These are phyloP conservation scores for Phortica okadai DNA, from an alignment of 2,888 invertebrate genomes.

Conservation along the genomic window DNA sequence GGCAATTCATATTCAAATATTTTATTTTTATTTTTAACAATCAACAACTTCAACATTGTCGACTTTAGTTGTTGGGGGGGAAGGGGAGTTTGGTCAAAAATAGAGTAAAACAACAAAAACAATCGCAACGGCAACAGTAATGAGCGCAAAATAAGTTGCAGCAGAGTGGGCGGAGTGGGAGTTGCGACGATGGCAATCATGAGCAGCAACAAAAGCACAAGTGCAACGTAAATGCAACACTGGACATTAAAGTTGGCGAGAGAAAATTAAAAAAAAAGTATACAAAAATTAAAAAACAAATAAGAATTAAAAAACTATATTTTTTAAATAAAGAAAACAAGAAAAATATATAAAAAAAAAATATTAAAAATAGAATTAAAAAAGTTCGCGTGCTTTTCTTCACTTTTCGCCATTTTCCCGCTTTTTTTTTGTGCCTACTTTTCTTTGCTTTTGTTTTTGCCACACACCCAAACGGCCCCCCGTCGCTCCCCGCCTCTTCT, in stretches of 20 bases:
- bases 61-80: conserved; percentile 1
- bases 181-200: not conserved
- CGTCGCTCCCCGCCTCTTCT: not conserved
- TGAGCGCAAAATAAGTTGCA: not conserved
- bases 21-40: not conserved
- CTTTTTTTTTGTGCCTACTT: not conserved
- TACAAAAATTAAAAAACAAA: too few relatives aligned
- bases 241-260: conserved; percentile 25
- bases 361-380: not conserved
- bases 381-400: not conserved
- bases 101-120: conserved; percentile 6
- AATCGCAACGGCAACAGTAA: not conserved
- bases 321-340: too few relatives aligned
- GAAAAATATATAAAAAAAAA: too few relatives aligned
- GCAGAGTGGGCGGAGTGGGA: too few relatives aligned
- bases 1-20: conserved; percentile 19
- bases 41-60: not conserved
- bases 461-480: too few relatives aligned
- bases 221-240: conserved; percentile 19
- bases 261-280: not conserved
- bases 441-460: not conserved
- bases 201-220: not conserved
- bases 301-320: too few relatives aligned
- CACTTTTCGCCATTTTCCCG: not conserved
- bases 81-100: conserved; percentile 20